Evolutionary conservation across 2,113 vertebrate species (phyloP).

Genomic region (Muntiacus muntjak): DNA sequence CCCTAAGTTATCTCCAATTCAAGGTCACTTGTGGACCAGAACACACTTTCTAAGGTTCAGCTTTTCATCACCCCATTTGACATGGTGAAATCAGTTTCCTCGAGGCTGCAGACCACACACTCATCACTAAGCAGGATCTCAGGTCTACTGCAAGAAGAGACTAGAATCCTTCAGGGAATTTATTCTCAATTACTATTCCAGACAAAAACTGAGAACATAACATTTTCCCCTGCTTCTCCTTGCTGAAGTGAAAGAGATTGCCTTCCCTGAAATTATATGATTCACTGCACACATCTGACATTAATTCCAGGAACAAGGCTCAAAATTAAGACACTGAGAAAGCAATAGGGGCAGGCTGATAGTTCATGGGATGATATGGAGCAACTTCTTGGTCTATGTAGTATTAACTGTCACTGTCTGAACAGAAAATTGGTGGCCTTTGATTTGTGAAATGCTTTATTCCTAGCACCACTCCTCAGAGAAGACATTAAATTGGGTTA

Average conservation of each 20-base stretch:
- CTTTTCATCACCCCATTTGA: background rate
- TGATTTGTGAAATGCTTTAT: background rate
- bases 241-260: background rate
- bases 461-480: background rate
- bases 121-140: background rate
- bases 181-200: background rate
- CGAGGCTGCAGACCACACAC: background rate
- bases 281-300: constrained; percentile 62
- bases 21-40: background rate
- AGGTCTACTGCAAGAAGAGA: background rate
- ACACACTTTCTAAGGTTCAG: background rate
- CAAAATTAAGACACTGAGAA: constrained; percentile 20
- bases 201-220: background rate
- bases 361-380: constrained; percentile 2
- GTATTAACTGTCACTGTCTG: background rate
- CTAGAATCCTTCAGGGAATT: background rate
- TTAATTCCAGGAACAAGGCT: constrained; percentile 54
- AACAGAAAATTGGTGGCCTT: background rate
- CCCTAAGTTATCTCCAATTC: background rate
- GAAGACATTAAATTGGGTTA: background rate
- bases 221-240: background rate
- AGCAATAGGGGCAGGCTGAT: background rate
- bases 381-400: background rate
- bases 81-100: background rate
- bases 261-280: constrained; percentile 54